Conservation (phyloP, 1,140 invertebrate species). For the Meloidogyne floridensis region DNA sequence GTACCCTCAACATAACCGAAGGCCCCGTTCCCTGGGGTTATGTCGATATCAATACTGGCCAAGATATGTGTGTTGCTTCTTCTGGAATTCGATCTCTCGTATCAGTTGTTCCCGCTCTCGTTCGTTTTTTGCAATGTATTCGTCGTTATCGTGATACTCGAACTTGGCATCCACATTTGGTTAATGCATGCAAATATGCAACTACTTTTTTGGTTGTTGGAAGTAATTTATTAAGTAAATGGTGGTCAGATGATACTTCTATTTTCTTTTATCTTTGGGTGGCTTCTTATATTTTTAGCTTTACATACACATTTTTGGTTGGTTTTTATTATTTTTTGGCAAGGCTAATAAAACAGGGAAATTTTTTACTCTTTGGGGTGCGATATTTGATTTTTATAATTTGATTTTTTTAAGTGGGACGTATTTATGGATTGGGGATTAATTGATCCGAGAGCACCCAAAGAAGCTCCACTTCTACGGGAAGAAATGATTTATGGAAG, state of each 20-base stretch:
- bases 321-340: constrained; percentile 27
- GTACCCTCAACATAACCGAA: constrained; percentile 57
- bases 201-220: constrained; percentile 90
- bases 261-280: constrained; percentile 65
- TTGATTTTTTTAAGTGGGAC: constrained; percentile 77
- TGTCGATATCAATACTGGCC: constrained; percentile 60
- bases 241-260: constrained; percentile 43
- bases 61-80: constrained; percentile 66
- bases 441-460: constrained; percentile 78
- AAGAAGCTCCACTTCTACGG: constrained; percentile 74
- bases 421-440: constrained; percentile 98
- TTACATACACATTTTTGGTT: constrained; percentile 77
- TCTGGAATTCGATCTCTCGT: constrained; percentile 76
- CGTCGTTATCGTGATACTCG: constrained; percentile 79
- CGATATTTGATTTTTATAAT: too few relatives aligned
- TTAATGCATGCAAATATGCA: constrained; percentile 96
- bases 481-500: constrained; percentile 74
- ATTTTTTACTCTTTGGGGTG: too few relatives aligned
- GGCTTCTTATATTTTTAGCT: constrained; percentile 60
- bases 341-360: too few relatives aligned
- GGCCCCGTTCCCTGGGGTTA: constrained; percentile 60
- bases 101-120: constrained; percentile 90
- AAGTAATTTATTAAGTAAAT: constrained; percentile 72
- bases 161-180: constrained; percentile 87
- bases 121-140: constrained; percentile 93